Evolutionary conservation across 2,888 invertebrate species (phyloP), one percentile per base, ranked within the genome.

Genomic region (Pilophorus perplexus): DNA sequence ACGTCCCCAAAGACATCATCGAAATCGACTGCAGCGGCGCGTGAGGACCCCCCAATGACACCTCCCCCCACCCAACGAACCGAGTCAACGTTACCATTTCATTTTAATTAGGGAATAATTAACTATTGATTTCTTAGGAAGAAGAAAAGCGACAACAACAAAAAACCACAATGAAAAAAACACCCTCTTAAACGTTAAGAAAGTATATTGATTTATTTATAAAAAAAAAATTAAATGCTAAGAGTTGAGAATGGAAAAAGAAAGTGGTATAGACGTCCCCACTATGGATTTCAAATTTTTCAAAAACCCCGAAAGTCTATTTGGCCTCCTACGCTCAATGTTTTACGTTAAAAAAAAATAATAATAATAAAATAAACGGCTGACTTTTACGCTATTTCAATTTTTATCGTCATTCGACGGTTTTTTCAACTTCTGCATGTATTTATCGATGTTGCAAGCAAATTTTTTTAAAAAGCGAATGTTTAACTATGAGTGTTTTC

Each of bases 1-100:
- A 98, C 80, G 95, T 99, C 77, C 98, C 98, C 76, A 95, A 95
- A 83, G 94, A 95, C 81, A 95, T 96, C 76, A 85, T 96, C 71
- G 96, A 96, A 84, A 96, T 96, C 76, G 95, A 95, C 82, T 95
- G 95, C 81, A 89, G 90, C 77, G 88, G 90, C 72, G 89, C 90
- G 84, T 92, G 85, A 84, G 71, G 68, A 37, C 33, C 28, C n/a
- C n/a, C n/a, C n/a, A n/a, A n/a, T n/a, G 20, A 2, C 2, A 25
- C 20, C 66, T 50, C 44, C 66, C 59, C 67, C 46, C 62, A 62
- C 40, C 40, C 54, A 52, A 60, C 52, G 57, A 66, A 67, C 66
- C 67, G 64, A 64, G 64, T 64, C 64, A 64, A 54, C 64, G 64
- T 64, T 64, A 64, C 64, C 64, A 64, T 64, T 64, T 50, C 48